Percentiles rank a stretch among this genome's conserved stretches.
These are phyloP conservation scores for Sitophilus oryzae DNA, from an alignment of 1,140 invertebrate genomes.

Conservation along the genomic window DNA sequence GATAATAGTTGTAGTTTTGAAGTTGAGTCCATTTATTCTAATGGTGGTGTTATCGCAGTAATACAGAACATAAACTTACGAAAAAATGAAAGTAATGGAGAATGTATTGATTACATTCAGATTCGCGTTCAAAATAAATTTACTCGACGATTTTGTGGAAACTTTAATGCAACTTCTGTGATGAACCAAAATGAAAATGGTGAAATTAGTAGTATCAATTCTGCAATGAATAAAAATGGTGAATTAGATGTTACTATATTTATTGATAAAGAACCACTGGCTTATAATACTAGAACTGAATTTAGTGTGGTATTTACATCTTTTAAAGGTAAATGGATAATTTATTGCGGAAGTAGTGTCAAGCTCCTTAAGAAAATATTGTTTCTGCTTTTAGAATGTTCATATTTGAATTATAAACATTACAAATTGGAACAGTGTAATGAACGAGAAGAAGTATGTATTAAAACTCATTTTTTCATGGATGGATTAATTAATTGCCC, in stretches of 20 bases:
- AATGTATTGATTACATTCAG: slow-evolving; percentile 10
- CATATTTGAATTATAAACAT: neutral
- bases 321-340: slow-evolving; percentile 9
- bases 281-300: neutral
- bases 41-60: slow-evolving; percentile 12
- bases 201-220: neutral
- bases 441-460: slow-evolving; percentile 1
- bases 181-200: neutral
- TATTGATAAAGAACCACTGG: neutral
- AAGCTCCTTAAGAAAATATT: neutral
- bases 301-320: slow-evolving; percentile 12
- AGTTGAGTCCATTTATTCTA: slow-evolving; percentile 1
- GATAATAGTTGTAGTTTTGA: slow-evolving; percentile 5
- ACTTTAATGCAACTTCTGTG: neutral
- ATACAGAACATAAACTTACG: slow-evolving; percentile 10
- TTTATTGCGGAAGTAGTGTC: neutral
- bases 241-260: slow-evolving; percentile 10
- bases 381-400: slow-evolving; percentile 12
- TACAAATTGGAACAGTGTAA: neutral
- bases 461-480: slow-evolving; percentile 8
- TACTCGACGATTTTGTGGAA: slow-evolving; percentile 1
- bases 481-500: slow-evolving; percentile 19
- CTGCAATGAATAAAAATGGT: slow-evolving; percentile 3
- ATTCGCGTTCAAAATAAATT: slow-evolving; percentile 3
- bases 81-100: neutral